Evolutionary conservation across 1,140 invertebrate genomes (phyloP), one percentile per base, ranked within the genome.

Genomic region (Pogonomyrmex barbatus): DNA sequence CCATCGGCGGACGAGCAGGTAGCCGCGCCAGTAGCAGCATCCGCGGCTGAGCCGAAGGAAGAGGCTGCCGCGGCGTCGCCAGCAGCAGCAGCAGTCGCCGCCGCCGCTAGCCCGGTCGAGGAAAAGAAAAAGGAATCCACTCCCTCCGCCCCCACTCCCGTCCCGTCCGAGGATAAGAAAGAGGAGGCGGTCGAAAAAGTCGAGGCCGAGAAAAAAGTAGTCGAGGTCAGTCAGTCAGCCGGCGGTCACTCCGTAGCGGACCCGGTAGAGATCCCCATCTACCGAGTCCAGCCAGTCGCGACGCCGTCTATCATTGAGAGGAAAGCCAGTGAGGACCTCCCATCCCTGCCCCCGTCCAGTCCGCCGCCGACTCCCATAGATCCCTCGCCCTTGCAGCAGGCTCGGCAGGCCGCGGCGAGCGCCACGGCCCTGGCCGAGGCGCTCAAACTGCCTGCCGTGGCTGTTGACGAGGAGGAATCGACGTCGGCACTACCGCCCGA

Each of bases 231-330:
- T 95, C 92, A 82, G 91, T 90, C 87, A 90, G 87, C 86, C 89
- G 89, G 87, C 87, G 87, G 83, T 90, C 89, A 77, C 73, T 71
- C 65, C 56, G 73, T 88, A 90, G n/a, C 88, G 86, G 88, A 77
- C 36, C 88, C 89, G 86, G 71, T 91, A 87, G 87, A 88, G 83
- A 87, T 84, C 68, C 87, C 88, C 76, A 70, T 90, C 83, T 90
- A 84, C 67, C 89, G 75, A 68, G 83, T 90, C 78, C 87, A 90
- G 68, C 77, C 89, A 91, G 89, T 91, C 90, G 91, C 91, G 87
- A 91, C 93, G 92, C 91, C 94, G 93, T 94, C 94, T 94, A 93
- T 94, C 93, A 94, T 93, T 94, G 94, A 94, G 94, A 95, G 93
- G 93, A 94, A 94, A 94, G 93, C 94, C 94, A 94, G 91, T 94